phyloP scores from a whole-genome alignment of 2,797 vertebrate genomes.

The Channallabes apus region DNA sequence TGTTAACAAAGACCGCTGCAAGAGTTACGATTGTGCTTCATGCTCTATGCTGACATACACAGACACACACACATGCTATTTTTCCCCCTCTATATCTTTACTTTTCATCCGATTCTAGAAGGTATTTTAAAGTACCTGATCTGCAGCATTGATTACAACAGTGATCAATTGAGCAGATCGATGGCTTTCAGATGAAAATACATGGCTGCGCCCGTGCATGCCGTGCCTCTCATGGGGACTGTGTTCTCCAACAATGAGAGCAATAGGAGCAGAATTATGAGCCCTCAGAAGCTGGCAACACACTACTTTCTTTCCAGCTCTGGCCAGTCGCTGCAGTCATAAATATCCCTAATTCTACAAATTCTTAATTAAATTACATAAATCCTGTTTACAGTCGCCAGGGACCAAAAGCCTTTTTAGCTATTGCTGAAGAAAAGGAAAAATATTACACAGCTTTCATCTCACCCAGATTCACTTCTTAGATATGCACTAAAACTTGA shows the following conservation, averaged over 20 bases:
- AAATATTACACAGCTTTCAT: constrained; percentile 11
- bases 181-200: constrained; percentile 50
- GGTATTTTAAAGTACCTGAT: constrained; percentile 28
- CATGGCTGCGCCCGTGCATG: constrained; percentile 28
- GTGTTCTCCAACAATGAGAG: constrained; percentile 64
- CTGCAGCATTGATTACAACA: constrained; percentile 31
- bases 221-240: constrained; percentile 38
- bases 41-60: constrained; percentile 17
- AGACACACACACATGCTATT: neutral
- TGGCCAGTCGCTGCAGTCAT: constrained; percentile 62
- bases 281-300: constrained; percentile 58
- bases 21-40: neutral
- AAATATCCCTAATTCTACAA: constrained; percentile 77
- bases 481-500: neutral
- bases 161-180: constrained; percentile 29
- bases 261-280: constrained; percentile 65
- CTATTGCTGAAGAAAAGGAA: constrained; percentile 57
- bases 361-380: constrained; percentile 80
- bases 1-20: constrained; percentile 2
- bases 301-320: constrained; percentile 51
- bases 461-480: constrained; percentile 9
- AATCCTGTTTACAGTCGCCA: constrained; percentile 72
- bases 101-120: neutral
- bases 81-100: neutral
- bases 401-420: constrained; percentile 55